Conservation (phyloP, 2,888 invertebrate genomes). For the Drosophila subquinaria region DNA sequence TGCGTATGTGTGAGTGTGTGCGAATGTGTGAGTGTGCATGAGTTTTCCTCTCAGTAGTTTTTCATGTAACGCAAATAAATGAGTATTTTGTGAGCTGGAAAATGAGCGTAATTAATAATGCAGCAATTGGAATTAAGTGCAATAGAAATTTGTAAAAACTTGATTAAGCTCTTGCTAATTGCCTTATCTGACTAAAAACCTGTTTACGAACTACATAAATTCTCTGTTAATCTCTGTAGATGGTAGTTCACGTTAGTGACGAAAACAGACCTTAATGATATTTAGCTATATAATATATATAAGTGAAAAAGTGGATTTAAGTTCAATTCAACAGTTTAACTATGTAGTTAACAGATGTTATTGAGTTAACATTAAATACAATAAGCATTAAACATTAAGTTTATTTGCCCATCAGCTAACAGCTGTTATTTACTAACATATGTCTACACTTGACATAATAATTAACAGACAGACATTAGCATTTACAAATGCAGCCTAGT, state of each 20-base stretch:
- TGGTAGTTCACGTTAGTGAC: no score
- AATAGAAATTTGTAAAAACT: constrained; percentile 38
- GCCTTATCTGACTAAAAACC: constrained; percentile 9
- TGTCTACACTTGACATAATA: background rate
- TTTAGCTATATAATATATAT: no score
- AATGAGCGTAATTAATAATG: constrained; percentile 54
- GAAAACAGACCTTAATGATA: no score
- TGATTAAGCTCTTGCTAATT: constrained; percentile 19
- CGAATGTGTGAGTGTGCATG: constrained; percentile 16
- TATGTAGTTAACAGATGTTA: background rate
- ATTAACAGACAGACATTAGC: background rate
- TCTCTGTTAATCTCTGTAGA: background rate
- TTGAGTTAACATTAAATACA: background rate
- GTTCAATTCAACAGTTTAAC: background rate
- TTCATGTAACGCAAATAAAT: constrained; percentile 51
- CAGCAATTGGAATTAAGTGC: constrained; percentile 27
- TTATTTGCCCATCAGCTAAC: background rate
- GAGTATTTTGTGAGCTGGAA: constrained; percentile 45
- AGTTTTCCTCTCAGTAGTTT: constrained; percentile 30
- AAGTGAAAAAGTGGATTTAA: background rate
- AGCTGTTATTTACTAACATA: background rate
- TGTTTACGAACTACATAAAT: constrained; percentile 4
- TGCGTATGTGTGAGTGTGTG: constrained; percentile 12
- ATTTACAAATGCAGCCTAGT: background rate
- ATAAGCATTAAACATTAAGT: background rate